These are phyloP conservation scores for Pipa parva DNA, from an alignment of 2,113 vertebrate genomes.

Conservation along the genomic window DNA sequence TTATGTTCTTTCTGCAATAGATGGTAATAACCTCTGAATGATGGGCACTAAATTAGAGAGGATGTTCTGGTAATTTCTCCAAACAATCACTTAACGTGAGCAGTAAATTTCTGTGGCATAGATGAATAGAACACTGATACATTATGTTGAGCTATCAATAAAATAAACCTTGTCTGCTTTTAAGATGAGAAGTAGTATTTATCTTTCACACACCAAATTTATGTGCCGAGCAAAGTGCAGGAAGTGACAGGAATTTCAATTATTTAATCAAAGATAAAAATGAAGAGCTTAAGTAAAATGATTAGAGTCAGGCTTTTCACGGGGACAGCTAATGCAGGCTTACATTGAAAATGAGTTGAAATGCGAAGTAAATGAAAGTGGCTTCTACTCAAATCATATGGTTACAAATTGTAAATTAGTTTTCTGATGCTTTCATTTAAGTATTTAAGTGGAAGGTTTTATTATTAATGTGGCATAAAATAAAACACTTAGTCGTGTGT, in stretches of 20 bases:
- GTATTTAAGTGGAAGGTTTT: conserved; percentile 99
- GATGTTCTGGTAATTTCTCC: conserved; percentile 79
- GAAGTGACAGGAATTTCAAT: conserved; percentile 99
- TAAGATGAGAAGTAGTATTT: conserved; percentile 64
- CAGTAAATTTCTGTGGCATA: conserved; percentile 83
- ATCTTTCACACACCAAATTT: conserved; percentile 76
- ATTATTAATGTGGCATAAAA: conserved; percentile 88
- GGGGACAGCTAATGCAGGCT: conserved; percentile 95
- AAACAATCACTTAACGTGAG: conserved; percentile 94
- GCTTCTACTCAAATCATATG: conserved; percentile 95
- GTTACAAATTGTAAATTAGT: conserved; percentile 99
- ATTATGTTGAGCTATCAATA: conserved; percentile 78
- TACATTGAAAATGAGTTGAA: conserved; percentile 93
- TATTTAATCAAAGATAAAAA: conserved; percentile 98
- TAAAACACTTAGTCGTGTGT: conserved; percentile 52
- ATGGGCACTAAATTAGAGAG: conserved; percentile 71
- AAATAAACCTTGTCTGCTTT: conserved; percentile 75
- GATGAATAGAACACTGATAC: conserved; percentile 76
- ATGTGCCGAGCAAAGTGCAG: conserved; percentile 87
- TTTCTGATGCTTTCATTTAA: conserved; percentile 99
- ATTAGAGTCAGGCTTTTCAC: conserved; percentile 88
- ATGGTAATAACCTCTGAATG: conserved; percentile 54
- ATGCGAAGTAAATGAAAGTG: conserved; percentile 96
- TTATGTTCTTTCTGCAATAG: conserved; percentile 73
- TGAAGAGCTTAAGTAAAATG: conserved; percentile 99